Conservation (phyloP, 1,140 invertebrate species). For the Camponotus floridanus region DNA sequence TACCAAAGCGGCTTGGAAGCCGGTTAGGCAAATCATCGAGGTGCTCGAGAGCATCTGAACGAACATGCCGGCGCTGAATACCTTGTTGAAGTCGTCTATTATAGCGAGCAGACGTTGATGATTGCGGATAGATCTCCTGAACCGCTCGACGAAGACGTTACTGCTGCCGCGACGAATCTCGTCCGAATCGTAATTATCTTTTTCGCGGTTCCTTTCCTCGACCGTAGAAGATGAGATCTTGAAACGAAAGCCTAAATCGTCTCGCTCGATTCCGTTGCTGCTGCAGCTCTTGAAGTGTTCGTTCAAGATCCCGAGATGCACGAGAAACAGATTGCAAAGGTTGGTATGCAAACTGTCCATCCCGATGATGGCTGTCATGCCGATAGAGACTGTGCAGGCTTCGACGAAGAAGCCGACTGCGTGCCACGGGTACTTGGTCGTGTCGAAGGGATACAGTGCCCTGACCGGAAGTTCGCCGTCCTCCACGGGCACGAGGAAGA, state of each 20-base stretch:
- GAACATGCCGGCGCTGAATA: constrained; percentile 73
- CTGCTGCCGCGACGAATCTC: neutral
- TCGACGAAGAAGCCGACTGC: constrained; percentile 67
- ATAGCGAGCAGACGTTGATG: constrained; percentile 73
- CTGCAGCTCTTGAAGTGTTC: constrained; percentile 67
- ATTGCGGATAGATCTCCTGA: constrained; percentile 65
- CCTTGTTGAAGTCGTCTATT: constrained; percentile 70
- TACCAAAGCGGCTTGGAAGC: constrained; percentile 76
- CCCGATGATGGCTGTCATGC: constrained; percentile 66
- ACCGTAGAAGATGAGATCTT: neutral
- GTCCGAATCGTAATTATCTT: constrained; percentile 35
- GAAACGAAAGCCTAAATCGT: neutral
- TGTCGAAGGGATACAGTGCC: constrained; percentile 75
- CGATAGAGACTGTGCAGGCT: constrained; percentile 53
- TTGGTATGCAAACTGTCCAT: constrained; percentile 64
- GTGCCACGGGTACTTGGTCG: constrained; percentile 60
- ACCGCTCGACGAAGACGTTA: constrained; percentile 52
- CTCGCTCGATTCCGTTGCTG: neutral
- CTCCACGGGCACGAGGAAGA: constrained; percentile 70
- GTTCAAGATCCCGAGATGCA: constrained; percentile 64
- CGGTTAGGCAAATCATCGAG: constrained; percentile 76
- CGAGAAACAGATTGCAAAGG: constrained; percentile 56
- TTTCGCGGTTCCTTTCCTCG: neutral
- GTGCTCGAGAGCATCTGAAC: constrained; percentile 75
- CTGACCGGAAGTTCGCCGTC: constrained; percentile 71